phyloP scores from a whole-genome alignment of 2,797 vertebrate genomes.

The Anas bahamensis region DNA sequence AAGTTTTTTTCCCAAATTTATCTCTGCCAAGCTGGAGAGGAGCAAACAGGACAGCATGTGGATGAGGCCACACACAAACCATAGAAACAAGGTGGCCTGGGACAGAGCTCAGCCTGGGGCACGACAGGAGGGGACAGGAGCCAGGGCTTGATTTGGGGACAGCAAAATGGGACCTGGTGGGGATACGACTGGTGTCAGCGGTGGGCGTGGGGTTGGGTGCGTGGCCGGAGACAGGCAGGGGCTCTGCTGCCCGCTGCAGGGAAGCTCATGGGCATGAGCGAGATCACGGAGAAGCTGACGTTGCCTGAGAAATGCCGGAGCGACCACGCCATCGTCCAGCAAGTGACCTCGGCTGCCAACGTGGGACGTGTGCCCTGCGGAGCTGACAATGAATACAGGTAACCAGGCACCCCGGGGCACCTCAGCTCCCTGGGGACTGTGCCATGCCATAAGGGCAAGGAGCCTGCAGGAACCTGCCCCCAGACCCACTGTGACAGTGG shows the following conservation, averaged over 20 bases:
- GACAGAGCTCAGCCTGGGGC: no score
- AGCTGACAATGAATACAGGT: conserved; percentile 94
- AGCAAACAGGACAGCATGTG: neutral
- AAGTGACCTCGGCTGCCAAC: conserved; percentile 88
- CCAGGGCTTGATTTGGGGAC: neutral
- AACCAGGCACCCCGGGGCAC: neutral
- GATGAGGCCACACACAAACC: neutral
- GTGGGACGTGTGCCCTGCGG: conserved; percentile 94
- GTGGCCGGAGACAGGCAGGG: rapidly evolving
- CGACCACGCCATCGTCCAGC: conserved; percentile 90
- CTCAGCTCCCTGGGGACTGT: neutral
- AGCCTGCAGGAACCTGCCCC: neutral
- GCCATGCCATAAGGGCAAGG: neutral
- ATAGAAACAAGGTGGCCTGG: no score
- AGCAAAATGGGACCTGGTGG: neutral
- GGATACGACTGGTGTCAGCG: rapidly evolving
- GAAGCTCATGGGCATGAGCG: conserved; percentile 97
- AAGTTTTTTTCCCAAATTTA: neutral
- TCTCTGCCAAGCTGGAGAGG: neutral
- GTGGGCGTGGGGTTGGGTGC: neutral
- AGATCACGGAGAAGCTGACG: conserved; percentile 90
- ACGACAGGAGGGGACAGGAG: no score
- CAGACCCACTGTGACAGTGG: neutral
- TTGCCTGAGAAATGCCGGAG: conserved; percentile 84
- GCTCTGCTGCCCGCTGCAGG: conserved; percentile 77